Conservation (phyloP, 2,113 vertebrate genomes). For the Bufo gargarizans region DNA sequence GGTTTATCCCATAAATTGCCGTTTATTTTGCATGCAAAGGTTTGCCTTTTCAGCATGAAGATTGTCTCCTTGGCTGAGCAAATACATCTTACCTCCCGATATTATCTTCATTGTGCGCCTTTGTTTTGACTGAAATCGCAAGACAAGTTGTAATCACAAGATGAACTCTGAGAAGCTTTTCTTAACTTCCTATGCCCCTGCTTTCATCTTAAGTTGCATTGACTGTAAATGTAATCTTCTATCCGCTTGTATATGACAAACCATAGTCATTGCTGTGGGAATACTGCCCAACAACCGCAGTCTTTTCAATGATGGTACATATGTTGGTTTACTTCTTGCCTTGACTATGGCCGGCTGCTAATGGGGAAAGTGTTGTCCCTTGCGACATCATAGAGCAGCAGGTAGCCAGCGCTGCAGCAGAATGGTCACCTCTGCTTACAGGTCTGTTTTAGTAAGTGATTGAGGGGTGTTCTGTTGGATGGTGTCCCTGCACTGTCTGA, state of each 20-base stretch:
- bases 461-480: too few species aligned
- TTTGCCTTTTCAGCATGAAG: background rate
- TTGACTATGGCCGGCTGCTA: too few species aligned
- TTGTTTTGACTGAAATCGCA: background rate
- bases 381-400: too few species aligned
- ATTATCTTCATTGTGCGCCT: constrained; percentile 11
- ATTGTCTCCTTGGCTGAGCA: background rate
- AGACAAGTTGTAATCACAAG: constrained; percentile 17
- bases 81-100: background rate
- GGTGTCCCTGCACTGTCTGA: too few species aligned
- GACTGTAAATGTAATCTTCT: background rate
- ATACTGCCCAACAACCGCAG: too few species aligned
- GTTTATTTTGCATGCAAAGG: background rate
- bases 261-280: background rate
- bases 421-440: too few species aligned
- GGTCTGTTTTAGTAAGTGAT: too few species aligned
- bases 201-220: background rate
- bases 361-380: too few species aligned
- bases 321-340: too few species aligned
- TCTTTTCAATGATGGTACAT: too few species aligned
- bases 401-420: too few species aligned
- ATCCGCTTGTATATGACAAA: background rate
- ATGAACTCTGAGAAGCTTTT: background rate
- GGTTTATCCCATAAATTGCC: background rate
- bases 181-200: background rate